A percentile compares a stretch with the other conserved stretches of the same genome.
These are phyloP conservation scores for Lithophane socia DNA, from an alignment of 2,888 invertebrate genomes.

Conservation along the genomic window DNA sequence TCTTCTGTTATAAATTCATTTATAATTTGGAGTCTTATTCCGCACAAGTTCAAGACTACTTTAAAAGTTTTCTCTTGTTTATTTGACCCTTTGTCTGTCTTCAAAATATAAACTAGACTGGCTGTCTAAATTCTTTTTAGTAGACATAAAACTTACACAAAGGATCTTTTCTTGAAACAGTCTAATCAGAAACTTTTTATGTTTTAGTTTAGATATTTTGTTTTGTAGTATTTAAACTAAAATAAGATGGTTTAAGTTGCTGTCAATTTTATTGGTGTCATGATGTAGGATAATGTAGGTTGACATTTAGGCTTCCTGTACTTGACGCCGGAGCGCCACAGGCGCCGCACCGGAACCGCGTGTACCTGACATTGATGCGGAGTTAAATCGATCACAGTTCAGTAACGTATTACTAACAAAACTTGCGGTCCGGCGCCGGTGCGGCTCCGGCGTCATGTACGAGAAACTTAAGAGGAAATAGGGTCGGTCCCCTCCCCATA, in stretches of 20 bases:
- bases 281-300: background rate
- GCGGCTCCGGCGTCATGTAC: no score
- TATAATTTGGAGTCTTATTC: slow-evolving; percentile 13
- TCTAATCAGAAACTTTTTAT: background rate
- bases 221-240: background rate
- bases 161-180: background rate
- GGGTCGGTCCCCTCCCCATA: no score
- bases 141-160: background rate
- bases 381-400: no score
- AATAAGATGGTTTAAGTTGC: no score
- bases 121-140: background rate
- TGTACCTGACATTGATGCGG: no score
- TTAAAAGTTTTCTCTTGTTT: slow-evolving; percentile 27
- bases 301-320: no score
- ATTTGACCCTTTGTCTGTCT: slow-evolving; percentile 22
- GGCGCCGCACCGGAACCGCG: no score
- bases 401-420: no score
- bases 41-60: slow-evolving; percentile 18
- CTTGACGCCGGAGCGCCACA: no score
- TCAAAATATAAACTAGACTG: slow-evolving; percentile 22
- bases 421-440: no score
- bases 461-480: background rate
- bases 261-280: background rate
- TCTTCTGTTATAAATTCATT: slow-evolving; percentile 16
- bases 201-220: background rate